Evolutionary conservation across 2,888 invertebrate genomes (phyloP).

Genomic region (Frankliniella fusca): DNA sequence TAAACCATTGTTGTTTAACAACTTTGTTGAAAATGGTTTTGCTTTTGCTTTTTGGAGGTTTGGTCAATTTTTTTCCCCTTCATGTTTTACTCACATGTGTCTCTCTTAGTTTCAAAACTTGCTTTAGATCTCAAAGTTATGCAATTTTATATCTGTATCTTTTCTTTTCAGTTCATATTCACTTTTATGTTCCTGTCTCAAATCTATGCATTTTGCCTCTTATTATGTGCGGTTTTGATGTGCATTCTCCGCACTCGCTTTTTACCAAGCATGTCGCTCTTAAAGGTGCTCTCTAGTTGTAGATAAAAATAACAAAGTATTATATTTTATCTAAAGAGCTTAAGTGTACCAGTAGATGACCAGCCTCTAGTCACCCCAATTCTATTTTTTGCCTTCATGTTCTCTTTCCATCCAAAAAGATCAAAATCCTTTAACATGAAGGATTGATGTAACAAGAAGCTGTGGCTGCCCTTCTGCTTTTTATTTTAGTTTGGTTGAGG

Average conservation of each 20-base stretch:
- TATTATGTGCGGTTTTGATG: not conserved
- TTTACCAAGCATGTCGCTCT: constrained; percentile 5
- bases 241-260: constrained; percentile 16
- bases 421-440: not conserved
- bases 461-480: constrained; percentile 30
- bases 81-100: not conserved
- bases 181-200: not conserved
- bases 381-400: not conserved
- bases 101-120: too few species aligned
- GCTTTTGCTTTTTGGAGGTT: too few species aligned
- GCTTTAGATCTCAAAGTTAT: too few species aligned
- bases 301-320: not conserved
- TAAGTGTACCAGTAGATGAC: not conserved
- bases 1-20: too few species aligned
- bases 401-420: not conserved
- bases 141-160: too few species aligned
- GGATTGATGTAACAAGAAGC: not conserved
- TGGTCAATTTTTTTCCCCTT: not conserved
- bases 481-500: constrained; percentile 28
- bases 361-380: not conserved
- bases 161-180: not conserved
- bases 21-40: too few species aligned
- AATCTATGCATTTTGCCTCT: not conserved
- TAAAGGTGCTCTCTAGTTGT: constrained; percentile 12
- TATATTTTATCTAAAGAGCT: not conserved